Percentiles rank a stretch among this genome's conserved stretches.
Evolutionary conservation across 53 echinoderm and acorn worm species (phyloP).

Genomic region (Glandiceps talaboti): DNA sequence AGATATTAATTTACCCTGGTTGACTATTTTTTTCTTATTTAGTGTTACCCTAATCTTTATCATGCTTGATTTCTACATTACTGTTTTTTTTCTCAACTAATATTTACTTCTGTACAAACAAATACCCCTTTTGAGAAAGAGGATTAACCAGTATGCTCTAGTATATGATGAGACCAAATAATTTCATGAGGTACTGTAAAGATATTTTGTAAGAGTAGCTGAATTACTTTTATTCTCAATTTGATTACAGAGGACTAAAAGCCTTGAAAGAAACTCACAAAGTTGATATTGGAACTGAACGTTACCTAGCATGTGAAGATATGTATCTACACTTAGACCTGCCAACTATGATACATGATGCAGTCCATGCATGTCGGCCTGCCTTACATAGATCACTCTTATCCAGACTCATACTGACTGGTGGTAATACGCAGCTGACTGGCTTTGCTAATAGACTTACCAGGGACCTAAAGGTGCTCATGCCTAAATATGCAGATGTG

Average conservation of each 20-base stretch:
- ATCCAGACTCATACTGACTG: constrained; percentile 12
- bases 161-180: too few relatives aligned
- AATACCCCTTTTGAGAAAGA: too few relatives aligned
- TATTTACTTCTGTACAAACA: too few relatives aligned
- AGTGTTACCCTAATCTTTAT: too few relatives aligned
- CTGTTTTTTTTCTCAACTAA: too few relatives aligned
- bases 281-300: constrained; percentile 5
- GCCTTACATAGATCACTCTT: constrained; percentile 1
- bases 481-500: constrained; percentile 8
- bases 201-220: too few relatives aligned
- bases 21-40: too few relatives aligned
- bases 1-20: too few relatives aligned
- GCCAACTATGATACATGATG: not conserved
- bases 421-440: constrained; percentile 8
- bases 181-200: too few relatives aligned
- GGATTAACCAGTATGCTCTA: too few relatives aligned
- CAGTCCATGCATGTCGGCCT: not conserved
- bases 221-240: not conserved
- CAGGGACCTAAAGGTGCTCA: constrained; percentile 3
- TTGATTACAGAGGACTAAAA: not conserved
- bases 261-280: not conserved
- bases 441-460: constrained; percentile 4
- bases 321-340: constrained; percentile 5
- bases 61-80: too few relatives aligned
- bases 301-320: constrained; percentile 7